Evolutionary conservation across 2,888 invertebrate genomes (phyloP), one percentile per base, ranked within the genome.

Genomic region (Epicampocera succincta): DNA sequence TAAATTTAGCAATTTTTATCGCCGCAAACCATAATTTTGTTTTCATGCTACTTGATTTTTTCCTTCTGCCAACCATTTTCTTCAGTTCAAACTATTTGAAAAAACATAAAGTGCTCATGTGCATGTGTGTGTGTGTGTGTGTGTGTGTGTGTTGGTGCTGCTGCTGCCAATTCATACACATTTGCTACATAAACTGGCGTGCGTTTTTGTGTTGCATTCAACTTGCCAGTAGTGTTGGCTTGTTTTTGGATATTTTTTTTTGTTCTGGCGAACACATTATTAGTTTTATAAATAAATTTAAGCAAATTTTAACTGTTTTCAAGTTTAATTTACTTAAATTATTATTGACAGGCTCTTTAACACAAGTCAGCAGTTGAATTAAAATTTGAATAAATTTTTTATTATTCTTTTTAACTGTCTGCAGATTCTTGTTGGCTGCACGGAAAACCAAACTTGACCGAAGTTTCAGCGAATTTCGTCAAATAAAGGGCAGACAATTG

Each of bases 291-390:
- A 66, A 42, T 42, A 50, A 40, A 19, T 25, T 68, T 38, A 13
- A 68, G 42, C 29, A 56, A 19, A 63, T 78, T 68, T 73, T 68
- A 80, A 74, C 63, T 69, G 83, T 82, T 84, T 80, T 74, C 69
- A 73, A 71, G 76, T 74, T 81, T 72, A 80, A 82, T 80, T 84
- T 76, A 71, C 73, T 83, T 74, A 84, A 84, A 84, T 84, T 83
- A 72, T 77, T 84, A 84, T 84, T 84, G 84, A 84, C 84, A 84
- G 84, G 74, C 72, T 80, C 63, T 73, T 83, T 83, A 80, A 56
- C 83, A 83, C 68, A 72, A 50, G 60, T 78, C 78, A 75, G 60
- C 69, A 74, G 73, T 60, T 60, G 66, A 56, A 42, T 17, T 46
- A 61, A 66, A 66, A 71, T 54, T 33, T 33, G 33, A 33, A 33